Evolutionary conservation across 30 jellyfish, hydroid and myxozoan genomes (phyloP).

Genomic region (Rhopilema esculentum): DNA sequence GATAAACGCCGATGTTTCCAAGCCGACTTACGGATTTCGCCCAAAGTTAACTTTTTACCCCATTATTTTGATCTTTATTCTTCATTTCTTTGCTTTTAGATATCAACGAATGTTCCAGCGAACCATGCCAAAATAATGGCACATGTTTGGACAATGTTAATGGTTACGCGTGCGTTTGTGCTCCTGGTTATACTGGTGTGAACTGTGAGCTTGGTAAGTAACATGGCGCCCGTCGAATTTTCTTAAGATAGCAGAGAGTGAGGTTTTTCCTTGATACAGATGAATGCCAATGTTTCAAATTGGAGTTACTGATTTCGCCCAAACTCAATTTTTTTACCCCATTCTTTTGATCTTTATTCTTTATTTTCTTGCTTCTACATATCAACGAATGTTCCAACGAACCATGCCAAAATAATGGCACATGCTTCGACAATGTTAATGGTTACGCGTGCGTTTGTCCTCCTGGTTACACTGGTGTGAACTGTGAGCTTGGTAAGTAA

Average conservation of each 20-base stretch:
- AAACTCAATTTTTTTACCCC: no score
- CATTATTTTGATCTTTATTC: not conserved
- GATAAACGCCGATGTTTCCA: no score
- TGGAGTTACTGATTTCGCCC: no score
- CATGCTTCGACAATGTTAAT: not conserved
- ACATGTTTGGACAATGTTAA: not conserved
- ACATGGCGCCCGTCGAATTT: no score
- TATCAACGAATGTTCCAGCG: not conserved
- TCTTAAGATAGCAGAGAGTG: no score
- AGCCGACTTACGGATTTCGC: no score
- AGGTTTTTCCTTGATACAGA: not conserved
- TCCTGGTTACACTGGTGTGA: not conserved
- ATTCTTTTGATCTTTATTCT: no score
- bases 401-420: not conserved
- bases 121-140: constrained; percentile 29
- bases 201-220: constrained; percentile 13
- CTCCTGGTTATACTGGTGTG: constrained; percentile 17
- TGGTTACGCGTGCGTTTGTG: constrained; percentile 22
- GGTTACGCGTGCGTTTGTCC: not conserved
- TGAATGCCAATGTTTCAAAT: no score
- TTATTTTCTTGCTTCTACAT: not conserved
- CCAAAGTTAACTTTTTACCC: not conserved
- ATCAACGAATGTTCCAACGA: not conserved
- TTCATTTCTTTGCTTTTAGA: not conserved
- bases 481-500: constrained; percentile 8